A percentile compares a stretch with the other conserved stretches of the same genome.
Evolutionary conservation across 2,797 vertebrate species (phyloP).

Genomic region (Hoplostethus mediterraneus): DNA sequence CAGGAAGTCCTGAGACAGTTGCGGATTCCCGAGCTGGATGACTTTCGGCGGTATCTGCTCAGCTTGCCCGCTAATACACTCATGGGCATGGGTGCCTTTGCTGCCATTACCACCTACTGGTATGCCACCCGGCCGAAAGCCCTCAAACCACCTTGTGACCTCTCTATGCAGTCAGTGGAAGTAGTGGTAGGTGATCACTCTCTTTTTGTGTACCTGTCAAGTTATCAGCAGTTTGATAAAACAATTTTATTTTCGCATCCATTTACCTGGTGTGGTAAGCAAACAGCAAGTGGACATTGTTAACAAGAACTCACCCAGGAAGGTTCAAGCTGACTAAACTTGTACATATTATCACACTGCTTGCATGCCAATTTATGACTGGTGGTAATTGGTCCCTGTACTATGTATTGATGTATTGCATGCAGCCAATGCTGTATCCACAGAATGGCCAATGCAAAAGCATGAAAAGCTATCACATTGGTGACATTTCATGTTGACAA

Average conservation of each 20-base stretch:
- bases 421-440: not conserved
- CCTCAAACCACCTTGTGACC: constrained; percentile 92
- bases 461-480: no score
- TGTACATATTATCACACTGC: not conserved
- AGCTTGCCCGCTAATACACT: constrained; percentile 91
- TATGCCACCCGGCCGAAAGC: constrained; percentile 92
- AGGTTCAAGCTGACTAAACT: not conserved
- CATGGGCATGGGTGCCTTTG: constrained; percentile 95
- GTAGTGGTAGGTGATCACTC: constrained; percentile 82
- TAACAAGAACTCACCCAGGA: no score
- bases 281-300: not conserved
- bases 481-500: no score
- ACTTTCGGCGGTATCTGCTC: constrained; percentile 92
- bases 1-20: constrained; percentile 93
- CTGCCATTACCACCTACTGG: constrained; percentile 96
- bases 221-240: not conserved
- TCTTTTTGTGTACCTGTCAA: not conserved
- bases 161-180: constrained; percentile 92
- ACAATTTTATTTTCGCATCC: no score
- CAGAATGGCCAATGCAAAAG: not conserved
- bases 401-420: not conserved
- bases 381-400: not conserved
- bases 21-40: constrained; percentile 92
- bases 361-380: not conserved
- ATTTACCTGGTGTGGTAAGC: no score